Evolutionary conservation across 92 coral and sea anemone genomes (phyloP).

Genomic region (Chrysogorgia sp.): DNA sequence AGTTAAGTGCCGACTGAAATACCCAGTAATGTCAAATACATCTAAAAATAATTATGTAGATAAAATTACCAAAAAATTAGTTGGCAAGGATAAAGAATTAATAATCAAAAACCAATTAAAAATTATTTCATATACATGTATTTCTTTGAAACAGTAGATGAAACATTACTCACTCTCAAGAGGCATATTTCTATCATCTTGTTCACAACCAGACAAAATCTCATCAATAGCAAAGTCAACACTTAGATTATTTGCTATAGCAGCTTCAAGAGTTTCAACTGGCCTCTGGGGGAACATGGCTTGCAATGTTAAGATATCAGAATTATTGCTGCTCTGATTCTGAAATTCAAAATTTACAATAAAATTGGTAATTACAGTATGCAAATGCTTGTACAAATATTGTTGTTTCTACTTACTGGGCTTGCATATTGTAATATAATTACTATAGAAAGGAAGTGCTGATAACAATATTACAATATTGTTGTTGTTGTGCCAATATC

Average conservation of each 20-base stretch:
- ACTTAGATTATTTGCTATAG: slow-evolving; percentile 6
- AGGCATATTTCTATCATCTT: background rate
- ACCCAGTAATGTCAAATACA: background rate
- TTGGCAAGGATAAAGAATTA: background rate
- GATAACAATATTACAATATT: too few relatives aligned
- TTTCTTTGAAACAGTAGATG: background rate
- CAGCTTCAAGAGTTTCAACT: slow-evolving; percentile 6
- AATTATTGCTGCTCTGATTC: background rate
- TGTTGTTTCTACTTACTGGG: background rate
- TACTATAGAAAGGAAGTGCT: too few relatives aligned
- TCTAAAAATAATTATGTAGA: background rate
- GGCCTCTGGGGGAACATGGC: slow-evolving; percentile 21
- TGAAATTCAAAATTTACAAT: background rate
- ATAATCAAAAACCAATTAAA: background rate
- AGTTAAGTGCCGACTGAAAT: slow-evolving; percentile 8
- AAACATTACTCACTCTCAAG: too few relatives aligned
- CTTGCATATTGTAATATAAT: background rate
- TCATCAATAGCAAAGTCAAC: slow-evolving; percentile 29
- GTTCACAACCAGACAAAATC: background rate
- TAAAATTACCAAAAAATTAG: background rate
- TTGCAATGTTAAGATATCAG: background rate
- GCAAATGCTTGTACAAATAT: background rate
- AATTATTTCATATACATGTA: background rate
- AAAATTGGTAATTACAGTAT: background rate
- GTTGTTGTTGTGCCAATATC: too few relatives aligned